phyloP scores from a whole-genome alignment of 2,888 invertebrate genomes.

The Dynastes tityus region DNA sequence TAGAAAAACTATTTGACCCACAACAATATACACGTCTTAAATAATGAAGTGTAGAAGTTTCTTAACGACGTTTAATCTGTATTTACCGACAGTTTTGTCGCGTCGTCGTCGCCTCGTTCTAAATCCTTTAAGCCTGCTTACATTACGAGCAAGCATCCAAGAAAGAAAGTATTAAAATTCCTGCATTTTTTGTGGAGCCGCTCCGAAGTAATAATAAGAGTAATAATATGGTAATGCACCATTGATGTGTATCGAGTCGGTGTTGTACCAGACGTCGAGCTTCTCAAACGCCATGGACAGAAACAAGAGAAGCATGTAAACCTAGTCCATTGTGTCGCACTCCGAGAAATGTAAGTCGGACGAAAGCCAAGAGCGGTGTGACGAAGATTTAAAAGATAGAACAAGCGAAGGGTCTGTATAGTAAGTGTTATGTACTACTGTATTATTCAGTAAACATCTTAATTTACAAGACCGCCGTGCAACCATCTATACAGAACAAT shows the following conservation, averaged over 20 bases:
- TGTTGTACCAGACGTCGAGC: not conserved
- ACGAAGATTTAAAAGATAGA: constrained; percentile 2
- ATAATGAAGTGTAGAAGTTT: not conserved
- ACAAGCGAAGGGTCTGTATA: not conserved
- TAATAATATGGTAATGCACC: constrained; percentile 3
- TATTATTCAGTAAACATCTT: constrained; percentile 27
- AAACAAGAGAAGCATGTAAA: not conserved
- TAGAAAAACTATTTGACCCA: no score
- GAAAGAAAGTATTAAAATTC: constrained; percentile 14
- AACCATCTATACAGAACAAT: constrained; percentile 10
- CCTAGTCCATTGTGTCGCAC: not conserved
- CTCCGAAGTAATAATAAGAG: not conserved
- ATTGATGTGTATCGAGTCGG: not conserved
- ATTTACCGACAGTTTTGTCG: constrained; percentile 5
- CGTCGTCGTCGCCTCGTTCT: not conserved
- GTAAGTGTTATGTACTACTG: not conserved
- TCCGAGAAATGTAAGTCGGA: not conserved
- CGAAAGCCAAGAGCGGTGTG: not conserved
- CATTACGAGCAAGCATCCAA: not conserved
- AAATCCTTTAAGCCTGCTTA: not conserved
- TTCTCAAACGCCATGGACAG: not conserved
- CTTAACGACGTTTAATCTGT: constrained; percentile 4
- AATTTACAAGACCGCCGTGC: constrained; percentile 14
- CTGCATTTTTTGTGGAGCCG: constrained; percentile 5
- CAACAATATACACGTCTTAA: not conserved